Percentiles rank a stretch among this genome's conserved stretches.
Evolutionary conservation across 2,888 invertebrate genomes (phyloP).

Genomic region (Polydrusus pterygomalis): DNA sequence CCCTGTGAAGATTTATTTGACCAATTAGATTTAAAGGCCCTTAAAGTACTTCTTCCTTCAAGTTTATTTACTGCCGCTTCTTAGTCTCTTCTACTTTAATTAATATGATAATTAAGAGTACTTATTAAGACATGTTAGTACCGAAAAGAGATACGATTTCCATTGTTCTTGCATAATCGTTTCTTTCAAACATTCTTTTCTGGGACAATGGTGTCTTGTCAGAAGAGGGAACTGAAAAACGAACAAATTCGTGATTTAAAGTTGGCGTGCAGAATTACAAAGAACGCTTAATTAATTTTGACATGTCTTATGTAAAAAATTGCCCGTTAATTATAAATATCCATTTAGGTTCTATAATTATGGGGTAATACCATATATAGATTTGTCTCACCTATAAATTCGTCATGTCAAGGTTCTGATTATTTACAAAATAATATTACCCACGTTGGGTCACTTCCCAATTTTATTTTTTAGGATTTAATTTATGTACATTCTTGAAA

Average conservation of each 20-base stretch:
- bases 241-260: constrained; percentile 43
- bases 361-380: neutral
- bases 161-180: constrained; percentile 43
- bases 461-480: no score
- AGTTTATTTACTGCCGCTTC: neutral
- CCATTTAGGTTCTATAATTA: constrained; percentile 8
- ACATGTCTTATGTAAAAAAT: constrained; percentile 40
- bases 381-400: neutral
- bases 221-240: constrained; percentile 40
- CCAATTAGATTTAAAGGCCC: neutral
- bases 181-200: constrained; percentile 42
- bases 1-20: neutral
- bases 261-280: constrained; percentile 33
- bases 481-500: no score
- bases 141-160: constrained; percentile 36
- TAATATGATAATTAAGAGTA: constrained; percentile 43
- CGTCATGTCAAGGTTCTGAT: neutral
- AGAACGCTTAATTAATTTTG: constrained; percentile 48
- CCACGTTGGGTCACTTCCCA: neutral
- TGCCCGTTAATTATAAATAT: constrained; percentile 34
- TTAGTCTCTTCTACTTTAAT: constrained; percentile 15
- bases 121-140: constrained; percentile 44
- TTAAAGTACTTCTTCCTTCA: neutral
- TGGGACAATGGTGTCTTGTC: constrained; percentile 43
- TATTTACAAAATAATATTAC: neutral